Evolutionary conservation across 2,113 vertebrate species (phyloP), one percentile per base, ranked within the genome.

Genomic region (Cygnus buccinator): DNA sequence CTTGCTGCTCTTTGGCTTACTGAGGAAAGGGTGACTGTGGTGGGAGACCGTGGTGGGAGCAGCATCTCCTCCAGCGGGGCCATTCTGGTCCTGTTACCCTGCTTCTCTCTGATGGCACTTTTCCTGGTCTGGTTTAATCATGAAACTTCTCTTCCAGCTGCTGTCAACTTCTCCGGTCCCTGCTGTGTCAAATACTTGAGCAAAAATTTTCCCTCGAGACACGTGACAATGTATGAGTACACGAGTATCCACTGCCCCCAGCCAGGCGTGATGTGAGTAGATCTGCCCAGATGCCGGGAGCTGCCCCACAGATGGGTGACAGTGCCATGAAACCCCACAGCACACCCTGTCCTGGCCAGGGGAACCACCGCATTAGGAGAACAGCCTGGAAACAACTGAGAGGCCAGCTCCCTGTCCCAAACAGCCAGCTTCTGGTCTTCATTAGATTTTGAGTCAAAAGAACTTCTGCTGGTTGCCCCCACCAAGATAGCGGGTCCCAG

Each of bases 221-320:
- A 0, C 0, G 70, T 95, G 58, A 16, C 31, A 41, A 75, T 2
- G 11, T 95, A 79, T 1, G 20, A 61, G 23, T 3, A 10, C 39
- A 61, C 57, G 0, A 39, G 33, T 54, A 76, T 43, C 66, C 15
- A 23, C 62, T 96, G 96, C 70, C 3, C 3, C 13, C 11, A 4
- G 22, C 33, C 77, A 48, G 94, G 87, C 0, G 54, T 97, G 66
- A 95, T 95, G 94, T 95, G 58, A 95, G 94, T 95, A 89, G 1
- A 75, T 87, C 43, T 89, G 22, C 41, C 31, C 65, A 41, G 67
- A 39, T 59, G 62, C 62, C 39, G 25, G 15, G 39, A 23, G 11
- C 48, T 87, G 43, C 65, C 80, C 22, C 31, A 46, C 61, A 19
- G 44, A 61, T 48, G 57, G 17, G 23, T 59, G 52, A 37, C 28